These are phyloP conservation scores for Drosophila cardini DNA, from an alignment of 1,140 invertebrate genomes.

Conservation along the genomic window DNA sequence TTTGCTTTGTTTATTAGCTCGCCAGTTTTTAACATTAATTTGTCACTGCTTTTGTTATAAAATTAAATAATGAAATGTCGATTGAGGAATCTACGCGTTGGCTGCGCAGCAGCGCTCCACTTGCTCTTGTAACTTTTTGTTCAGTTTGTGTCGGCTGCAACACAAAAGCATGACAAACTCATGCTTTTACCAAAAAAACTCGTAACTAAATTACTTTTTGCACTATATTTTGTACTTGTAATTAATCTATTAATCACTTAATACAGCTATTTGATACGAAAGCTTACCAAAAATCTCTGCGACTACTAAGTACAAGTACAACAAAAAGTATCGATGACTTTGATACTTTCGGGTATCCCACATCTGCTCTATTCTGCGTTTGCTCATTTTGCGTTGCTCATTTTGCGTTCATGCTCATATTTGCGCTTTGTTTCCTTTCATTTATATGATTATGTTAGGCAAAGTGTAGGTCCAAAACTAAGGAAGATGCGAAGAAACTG, in stretches of 20 bases:
- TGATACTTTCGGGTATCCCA: slow-evolving; percentile 8
- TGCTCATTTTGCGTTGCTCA: too few relatives aligned
- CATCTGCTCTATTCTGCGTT: too few relatives aligned
- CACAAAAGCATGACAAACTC: not conserved
- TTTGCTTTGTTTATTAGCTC: slow-evolving; percentile 7
- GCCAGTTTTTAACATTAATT: not conserved
- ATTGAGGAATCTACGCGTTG: slow-evolving; percentile 57
- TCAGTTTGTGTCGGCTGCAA: slow-evolving; percentile 5
- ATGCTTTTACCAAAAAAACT: not conserved
- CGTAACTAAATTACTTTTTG: slow-evolving; percentile 2
- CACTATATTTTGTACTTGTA: not conserved
- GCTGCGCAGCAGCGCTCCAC: slow-evolving; percentile 43
- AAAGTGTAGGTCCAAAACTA: too few relatives aligned
- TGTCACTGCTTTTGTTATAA: slow-evolving; percentile 18
- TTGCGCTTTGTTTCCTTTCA: too few relatives aligned
- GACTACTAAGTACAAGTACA: slow-evolving; percentile 49
- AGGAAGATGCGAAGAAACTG: too few relatives aligned
- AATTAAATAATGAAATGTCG: slow-evolving; percentile 56
- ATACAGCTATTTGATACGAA: slow-evolving; percentile 34
- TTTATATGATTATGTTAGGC: too few relatives aligned
- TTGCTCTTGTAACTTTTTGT: slow-evolving; percentile 29
- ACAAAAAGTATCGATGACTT: slow-evolving; percentile 34
- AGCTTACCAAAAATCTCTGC: slow-evolving; percentile 76
- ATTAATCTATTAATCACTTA: slow-evolving; percentile 6
- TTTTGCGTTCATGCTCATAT: too few relatives aligned